phyloP scores from a whole-genome alignment of 1,140 invertebrate species.

The Armadillidium nasatum region DNA sequence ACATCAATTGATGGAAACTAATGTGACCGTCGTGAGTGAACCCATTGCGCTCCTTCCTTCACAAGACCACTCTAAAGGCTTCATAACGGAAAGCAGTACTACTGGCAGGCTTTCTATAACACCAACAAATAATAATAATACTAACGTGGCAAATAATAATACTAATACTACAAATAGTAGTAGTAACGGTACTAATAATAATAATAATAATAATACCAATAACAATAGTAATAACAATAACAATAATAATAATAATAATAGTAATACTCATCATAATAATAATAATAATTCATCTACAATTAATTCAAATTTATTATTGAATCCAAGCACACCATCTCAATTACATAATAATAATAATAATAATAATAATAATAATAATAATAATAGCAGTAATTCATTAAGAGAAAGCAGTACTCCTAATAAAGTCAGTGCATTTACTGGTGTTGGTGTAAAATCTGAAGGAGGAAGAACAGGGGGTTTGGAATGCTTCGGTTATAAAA shows the following conservation, averaged over 20 bases:
- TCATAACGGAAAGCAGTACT: conserved; percentile 36
- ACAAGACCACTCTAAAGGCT: conserved; percentile 33
- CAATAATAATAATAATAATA: neutral
- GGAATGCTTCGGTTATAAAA: conserved; percentile 40
- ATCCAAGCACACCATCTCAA: no score
- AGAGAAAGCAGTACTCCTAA: neutral
- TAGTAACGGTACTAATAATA: conserved; percentile 24
- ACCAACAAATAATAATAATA: conserved; percentile 43
- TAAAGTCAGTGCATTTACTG: conserved; percentile 29
- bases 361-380: conserved; percentile 27
- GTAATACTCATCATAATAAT: neutral
- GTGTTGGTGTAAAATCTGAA: conserved; percentile 38
- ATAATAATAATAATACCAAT: conserved; percentile 1
- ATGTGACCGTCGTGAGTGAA: conserved; percentile 27
- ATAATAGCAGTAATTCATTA: neutral
- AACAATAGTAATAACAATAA: neutral
- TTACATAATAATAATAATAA: conserved; percentile 37
- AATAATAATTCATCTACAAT: neutral
- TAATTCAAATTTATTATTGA: neutral
- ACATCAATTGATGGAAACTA: conserved; percentile 34
- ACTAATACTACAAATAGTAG: conserved; percentile 29
- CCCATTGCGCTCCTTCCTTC: conserved; percentile 23
- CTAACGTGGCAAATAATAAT: conserved; percentile 38
- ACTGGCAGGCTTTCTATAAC: conserved; percentile 37
- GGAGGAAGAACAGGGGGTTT: conserved; percentile 27